A percentile compares a stretch with the other conserved stretches of the same genome.
phyloP scores from a whole-genome alignment of 2,113 vertebrate species.

The Alethe diademata region DNA sequence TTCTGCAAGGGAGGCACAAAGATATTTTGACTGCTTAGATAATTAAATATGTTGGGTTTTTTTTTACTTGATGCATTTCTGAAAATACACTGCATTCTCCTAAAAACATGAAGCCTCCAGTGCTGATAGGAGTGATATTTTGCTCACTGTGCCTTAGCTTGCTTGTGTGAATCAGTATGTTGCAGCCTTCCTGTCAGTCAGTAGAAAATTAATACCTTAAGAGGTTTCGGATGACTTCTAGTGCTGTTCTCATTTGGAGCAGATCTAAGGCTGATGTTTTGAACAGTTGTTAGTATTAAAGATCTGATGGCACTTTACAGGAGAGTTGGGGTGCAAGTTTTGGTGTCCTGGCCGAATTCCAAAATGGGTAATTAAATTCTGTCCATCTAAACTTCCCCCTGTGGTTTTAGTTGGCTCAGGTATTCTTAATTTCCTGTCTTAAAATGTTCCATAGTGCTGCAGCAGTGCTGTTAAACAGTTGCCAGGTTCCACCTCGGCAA shows the following conservation, averaged over 20 bases:
- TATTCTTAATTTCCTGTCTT: constrained; percentile 54
- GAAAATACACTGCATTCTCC: neutral
- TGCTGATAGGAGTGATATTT: neutral
- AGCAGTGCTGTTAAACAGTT: constrained; percentile 10
- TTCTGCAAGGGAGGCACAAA: neutral
- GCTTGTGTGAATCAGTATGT: neutral
- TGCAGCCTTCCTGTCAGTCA: neutral
- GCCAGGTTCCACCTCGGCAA: constrained; percentile 30
- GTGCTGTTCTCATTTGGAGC: neutral
- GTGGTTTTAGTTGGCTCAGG: constrained; percentile 48
- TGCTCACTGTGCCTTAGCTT: neutral
- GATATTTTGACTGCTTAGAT: neutral
- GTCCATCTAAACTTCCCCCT: constrained; percentile 41
- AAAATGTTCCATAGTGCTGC: constrained; percentile 36
- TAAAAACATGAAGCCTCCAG: neutral
- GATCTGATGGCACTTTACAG: neutral
- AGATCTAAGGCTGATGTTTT: constrained; percentile 36
- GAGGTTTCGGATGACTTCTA: neutral
- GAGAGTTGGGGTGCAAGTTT: constrained; percentile 4
- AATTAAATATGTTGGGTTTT: neutral
- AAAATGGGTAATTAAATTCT: constrained; percentile 58
- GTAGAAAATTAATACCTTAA: neutral
- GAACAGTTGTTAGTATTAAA: constrained; percentile 33
- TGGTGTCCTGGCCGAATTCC: constrained; percentile 45
- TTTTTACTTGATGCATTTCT: neutral